These are phyloP conservation scores for Charadrius vociferus DNA, from an alignment of 2,113 vertebrate species.

Conservation along the genomic window DNA sequence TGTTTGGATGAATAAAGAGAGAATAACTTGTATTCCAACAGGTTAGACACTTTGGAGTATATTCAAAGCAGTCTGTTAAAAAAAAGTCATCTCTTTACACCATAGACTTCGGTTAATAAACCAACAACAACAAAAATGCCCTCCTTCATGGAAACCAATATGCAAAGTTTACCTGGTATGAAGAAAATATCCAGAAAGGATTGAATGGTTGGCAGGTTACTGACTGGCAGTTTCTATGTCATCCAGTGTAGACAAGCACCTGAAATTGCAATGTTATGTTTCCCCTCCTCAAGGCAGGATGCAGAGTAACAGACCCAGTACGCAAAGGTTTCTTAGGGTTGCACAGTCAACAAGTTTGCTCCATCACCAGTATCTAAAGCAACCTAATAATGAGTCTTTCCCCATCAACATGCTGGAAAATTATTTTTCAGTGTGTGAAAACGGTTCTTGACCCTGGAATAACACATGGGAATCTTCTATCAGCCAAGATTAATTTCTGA, in stretches of 20 bases:
- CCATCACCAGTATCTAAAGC: background rate
- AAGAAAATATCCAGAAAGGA: background rate
- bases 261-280: background rate
- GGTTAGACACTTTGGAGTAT: background rate
- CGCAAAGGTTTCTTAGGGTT: background rate
- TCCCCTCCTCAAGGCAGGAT: background rate
- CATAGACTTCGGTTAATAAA: background rate
- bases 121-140: background rate
- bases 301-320: background rate
- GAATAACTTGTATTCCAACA: background rate
- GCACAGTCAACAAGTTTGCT: background rate
- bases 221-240: background rate
- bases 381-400: background rate
- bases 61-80: background rate
- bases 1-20: background rate
- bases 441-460: background rate
- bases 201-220: background rate
- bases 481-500: background rate
- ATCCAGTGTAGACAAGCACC: background rate
- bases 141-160: background rate
- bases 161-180: background rate
- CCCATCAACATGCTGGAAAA: background rate
- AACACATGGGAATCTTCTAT: background rate
- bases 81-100: background rate
- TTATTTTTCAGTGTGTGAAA: background rate